Percentiles rank a stretch among this genome's conserved stretches.
phyloP scores from a whole-genome alignment of 2,888 invertebrate genomes.

The Chymomyza caudatula region DNA sequence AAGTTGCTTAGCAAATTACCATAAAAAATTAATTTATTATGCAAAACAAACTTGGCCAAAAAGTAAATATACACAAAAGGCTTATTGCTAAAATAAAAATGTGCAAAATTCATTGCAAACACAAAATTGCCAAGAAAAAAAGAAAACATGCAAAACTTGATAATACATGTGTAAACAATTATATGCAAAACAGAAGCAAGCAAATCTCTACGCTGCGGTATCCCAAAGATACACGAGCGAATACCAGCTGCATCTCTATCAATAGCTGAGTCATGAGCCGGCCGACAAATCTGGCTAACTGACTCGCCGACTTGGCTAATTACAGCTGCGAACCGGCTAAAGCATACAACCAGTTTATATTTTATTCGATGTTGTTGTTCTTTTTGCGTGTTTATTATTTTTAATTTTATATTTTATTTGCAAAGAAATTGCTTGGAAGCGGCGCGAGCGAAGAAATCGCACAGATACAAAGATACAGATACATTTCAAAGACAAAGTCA shows the following conservation, averaged over 20 bases:
- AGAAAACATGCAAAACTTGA: neutral
- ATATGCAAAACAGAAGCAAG: neutral
- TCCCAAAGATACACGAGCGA: too few species aligned
- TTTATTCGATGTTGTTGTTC: neutral
- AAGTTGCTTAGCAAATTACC: neutral
- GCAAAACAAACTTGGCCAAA: neutral
- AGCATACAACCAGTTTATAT: constrained; percentile 11
- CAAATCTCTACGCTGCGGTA: neutral
- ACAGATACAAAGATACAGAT: neutral
- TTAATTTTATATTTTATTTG: neutral
- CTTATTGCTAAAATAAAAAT: neutral
- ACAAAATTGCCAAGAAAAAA: constrained; percentile 25
- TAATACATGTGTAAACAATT: neutral
- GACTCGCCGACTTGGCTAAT: neutral
- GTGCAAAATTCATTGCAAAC: constrained; percentile 5
- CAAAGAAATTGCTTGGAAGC: neutral
- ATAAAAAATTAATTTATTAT: neutral
- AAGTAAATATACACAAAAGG: neutral
- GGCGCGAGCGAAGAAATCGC: neutral
- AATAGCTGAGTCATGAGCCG: neutral
- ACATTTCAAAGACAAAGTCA: constrained; percentile 25
- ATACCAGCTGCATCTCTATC: neutral
- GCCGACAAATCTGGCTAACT: neutral
- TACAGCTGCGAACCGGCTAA: neutral
- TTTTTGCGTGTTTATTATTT: neutral